Evolutionary conservation across 35 echinoderm and acorn worm species (phyloP).

Genomic region (Anneissia japonica): DNA sequence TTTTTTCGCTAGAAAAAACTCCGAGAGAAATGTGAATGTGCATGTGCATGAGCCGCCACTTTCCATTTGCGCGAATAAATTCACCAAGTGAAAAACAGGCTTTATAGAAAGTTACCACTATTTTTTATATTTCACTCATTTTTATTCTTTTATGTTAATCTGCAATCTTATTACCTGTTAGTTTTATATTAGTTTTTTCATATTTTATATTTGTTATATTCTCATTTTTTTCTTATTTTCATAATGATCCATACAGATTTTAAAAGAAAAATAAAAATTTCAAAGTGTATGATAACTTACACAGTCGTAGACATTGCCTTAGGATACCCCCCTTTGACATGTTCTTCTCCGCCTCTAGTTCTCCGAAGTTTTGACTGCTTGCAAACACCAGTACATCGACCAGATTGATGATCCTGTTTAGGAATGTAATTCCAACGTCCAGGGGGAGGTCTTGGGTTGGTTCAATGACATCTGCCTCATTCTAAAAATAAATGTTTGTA

Average conservation of each 20-base stretch:
- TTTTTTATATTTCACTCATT: too few relatives aligned
- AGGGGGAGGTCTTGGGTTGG: slow-evolving; percentile 85
- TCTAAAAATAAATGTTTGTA: too few relatives aligned
- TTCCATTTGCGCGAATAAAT: too few relatives aligned
- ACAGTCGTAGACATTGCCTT: slow-evolving; percentile 80
- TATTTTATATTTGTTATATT: too few relatives aligned
- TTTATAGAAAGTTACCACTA: too few relatives aligned
- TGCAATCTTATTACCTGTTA: too few relatives aligned
- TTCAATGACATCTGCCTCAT: slow-evolving; percentile 90
- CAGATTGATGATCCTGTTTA: slow-evolving; percentile 96
- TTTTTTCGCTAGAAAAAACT: too few relatives aligned
- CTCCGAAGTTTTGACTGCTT: slow-evolving; percentile 96
- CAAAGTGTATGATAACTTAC: slow-evolving; percentile 47
- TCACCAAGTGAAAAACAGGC: too few relatives aligned
- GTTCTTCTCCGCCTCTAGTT: slow-evolving; percentile 92
- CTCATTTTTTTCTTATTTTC: not conserved
- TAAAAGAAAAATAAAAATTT: not conserved
- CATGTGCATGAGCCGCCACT: too few relatives aligned
- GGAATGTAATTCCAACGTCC: slow-evolving; percentile 96
- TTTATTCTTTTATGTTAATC: too few relatives aligned
- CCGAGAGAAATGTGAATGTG: too few relatives aligned
- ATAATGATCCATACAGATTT: not conserved
- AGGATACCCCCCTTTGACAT: slow-evolving; percentile 90
- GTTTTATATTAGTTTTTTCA: too few relatives aligned
- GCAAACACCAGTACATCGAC: slow-evolving; percentile 97